phyloP scores from a whole-genome alignment of 2,797 vertebrate genomes.

The Sebastes matsubarae region DNA sequence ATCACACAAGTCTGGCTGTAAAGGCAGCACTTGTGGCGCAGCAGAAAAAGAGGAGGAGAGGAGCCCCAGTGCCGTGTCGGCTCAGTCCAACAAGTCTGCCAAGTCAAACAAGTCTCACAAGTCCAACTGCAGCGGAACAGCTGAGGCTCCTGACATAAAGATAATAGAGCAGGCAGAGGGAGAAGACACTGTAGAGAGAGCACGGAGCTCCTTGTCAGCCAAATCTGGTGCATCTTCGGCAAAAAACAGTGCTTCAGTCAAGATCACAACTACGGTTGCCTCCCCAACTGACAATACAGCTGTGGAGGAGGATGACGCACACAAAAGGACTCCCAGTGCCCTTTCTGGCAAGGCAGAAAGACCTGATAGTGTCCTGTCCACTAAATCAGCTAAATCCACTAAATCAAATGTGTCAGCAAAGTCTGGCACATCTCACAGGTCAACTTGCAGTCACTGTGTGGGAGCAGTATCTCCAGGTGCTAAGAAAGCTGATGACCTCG shows the following conservation, averaged over 20 bases:
- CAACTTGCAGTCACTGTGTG: conserved; percentile 49
- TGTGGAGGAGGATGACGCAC: conserved; percentile 15
- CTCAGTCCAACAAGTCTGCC: conserved; percentile 45
- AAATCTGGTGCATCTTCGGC: conserved; percentile 44
- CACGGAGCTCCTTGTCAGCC: conserved; percentile 51
- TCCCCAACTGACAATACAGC: conserved; percentile 6
- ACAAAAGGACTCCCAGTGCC: conserved; percentile 30
- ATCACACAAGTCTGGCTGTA: conserved; percentile 48
- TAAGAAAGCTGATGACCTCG: neutral
- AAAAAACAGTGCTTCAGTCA: conserved; percentile 45
- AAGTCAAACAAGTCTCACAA: conserved; percentile 51
- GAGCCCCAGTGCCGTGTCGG: conserved; percentile 46
- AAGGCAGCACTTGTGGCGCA: neutral
- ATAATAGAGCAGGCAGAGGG: conserved; percentile 37
- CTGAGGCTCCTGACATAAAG: conserved; percentile 23
- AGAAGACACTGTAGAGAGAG: conserved; percentile 38
- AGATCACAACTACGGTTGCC: neutral
- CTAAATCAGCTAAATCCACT: conserved; percentile 43
- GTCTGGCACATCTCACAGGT: conserved; percentile 61
- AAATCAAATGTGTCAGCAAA: conserved; percentile 62
- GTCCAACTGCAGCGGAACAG: conserved; percentile 52
- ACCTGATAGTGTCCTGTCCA: conserved; percentile 39
- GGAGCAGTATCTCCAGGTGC: conserved; percentile 19
- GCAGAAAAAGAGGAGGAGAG: conserved; percentile 31
- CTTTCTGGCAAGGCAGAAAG: conserved; percentile 46